Percentiles rank a stretch among this genome's conserved stretches.
phyloP scores from a whole-genome alignment of 2,888 invertebrate species.

The Scaptomyza flava region DNA sequence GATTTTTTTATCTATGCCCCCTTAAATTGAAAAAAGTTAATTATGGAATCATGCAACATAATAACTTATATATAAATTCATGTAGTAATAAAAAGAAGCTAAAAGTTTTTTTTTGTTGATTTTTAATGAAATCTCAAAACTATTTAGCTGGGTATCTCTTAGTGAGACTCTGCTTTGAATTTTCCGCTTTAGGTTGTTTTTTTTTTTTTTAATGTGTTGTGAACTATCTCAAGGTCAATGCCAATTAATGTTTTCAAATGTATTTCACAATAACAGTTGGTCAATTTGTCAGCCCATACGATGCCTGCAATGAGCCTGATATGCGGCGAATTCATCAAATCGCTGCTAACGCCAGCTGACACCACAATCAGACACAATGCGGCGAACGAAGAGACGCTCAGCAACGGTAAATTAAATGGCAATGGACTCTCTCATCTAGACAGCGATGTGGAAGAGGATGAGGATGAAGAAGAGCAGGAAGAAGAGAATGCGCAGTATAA shows the following conservation, averaged over 20 bases:
- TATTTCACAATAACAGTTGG: constrained; percentile 76
- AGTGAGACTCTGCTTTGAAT: background rate
- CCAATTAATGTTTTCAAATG: constrained; percentile 58
- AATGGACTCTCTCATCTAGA: constrained; percentile 44
- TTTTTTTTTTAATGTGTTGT: constrained; percentile 1
- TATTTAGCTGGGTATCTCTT: background rate
- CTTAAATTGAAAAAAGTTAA: background rate
- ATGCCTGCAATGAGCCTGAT: constrained; percentile 83
- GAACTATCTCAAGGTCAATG: constrained; percentile 67
- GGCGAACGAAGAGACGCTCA: constrained; percentile 14
- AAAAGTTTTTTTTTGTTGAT: no score
- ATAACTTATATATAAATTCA: no score
- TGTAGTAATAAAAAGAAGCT: no score
- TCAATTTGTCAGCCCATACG: constrained; percentile 82
- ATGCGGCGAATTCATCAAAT: constrained; percentile 81
- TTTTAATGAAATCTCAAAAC: no score
- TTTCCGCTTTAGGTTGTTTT: no score
- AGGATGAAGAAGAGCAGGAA: constrained; percentile 11
- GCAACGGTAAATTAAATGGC: constrained; percentile 62
- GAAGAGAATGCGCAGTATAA: background rate
- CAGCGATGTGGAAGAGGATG: constrained; percentile 55
- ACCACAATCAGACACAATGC: constrained; percentile 11
- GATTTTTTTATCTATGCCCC: constrained; percentile 25
- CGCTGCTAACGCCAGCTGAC: constrained; percentile 71
- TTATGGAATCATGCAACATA: background rate